phyloP scores from a whole-genome alignment of 2,888 invertebrate species.

The Maniola hyperantus region DNA sequence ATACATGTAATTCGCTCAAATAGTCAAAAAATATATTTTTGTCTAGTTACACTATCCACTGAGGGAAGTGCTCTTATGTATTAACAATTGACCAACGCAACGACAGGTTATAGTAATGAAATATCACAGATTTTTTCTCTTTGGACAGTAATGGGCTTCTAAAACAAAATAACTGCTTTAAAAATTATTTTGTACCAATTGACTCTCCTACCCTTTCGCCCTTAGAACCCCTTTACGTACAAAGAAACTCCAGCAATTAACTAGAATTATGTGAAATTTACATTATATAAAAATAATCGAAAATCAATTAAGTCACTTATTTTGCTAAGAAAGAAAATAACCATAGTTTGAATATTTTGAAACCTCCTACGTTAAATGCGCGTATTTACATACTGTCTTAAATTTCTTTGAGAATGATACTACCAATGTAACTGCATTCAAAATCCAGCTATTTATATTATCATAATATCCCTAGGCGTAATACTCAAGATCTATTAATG shows the following conservation, averaged over 20 bases:
- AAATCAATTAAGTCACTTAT: conserved; percentile 68
- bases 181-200: conserved; percentile 71
- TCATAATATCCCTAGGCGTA: conserved; percentile 64
- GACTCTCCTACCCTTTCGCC: conserved; percentile 58
- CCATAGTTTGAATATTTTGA: conserved; percentile 67
- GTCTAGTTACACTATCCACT: conserved; percentile 73
- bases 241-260: conserved; percentile 73
- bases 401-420: conserved; percentile 62
- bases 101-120: conserved; percentile 79
- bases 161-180: conserved; percentile 56
- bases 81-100: conserved; percentile 83
- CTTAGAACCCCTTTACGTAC: conserved; percentile 75
- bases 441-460: conserved; percentile 57
- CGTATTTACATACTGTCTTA: conserved; percentile 72
- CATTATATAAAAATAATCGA: conserved; percentile 68
- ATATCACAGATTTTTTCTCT: conserved; percentile 83
- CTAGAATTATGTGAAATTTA: conserved; percentile 74
- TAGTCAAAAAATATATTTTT: conserved; percentile 83
- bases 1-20: conserved; percentile 77
- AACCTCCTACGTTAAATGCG: conserved; percentile 75
- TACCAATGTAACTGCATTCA: conserved; percentile 57
- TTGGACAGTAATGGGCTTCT: conserved; percentile 81
- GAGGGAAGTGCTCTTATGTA: conserved; percentile 73
- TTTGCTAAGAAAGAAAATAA: conserved; percentile 70
- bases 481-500: conserved; percentile 74